Base-by-base conservation (phyloP, 2,113 vertebrate genomes). In the Tachysurus vachellii region DNA sequence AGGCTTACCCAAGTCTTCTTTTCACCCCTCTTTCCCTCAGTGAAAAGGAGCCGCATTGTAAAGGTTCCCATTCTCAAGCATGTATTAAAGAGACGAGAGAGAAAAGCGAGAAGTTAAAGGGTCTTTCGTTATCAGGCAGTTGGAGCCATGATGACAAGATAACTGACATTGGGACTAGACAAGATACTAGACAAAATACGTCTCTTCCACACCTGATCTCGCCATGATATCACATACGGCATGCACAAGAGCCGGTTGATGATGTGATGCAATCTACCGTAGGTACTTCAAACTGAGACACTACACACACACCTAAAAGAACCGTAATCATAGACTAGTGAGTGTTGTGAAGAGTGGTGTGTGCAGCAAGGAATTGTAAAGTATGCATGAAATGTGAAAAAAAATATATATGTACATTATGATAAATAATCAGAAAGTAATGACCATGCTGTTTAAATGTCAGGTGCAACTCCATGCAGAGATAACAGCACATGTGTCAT, bases 131-230 rank as follows among this genome's bases (percentile, higher is more conserved):
- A 93, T 94, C 92, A 86, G 64, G 61, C 28, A 85, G 86, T 90
- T 91, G 91, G 92, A 91, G 93, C 91, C 91, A 80, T 90, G 93
- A 94, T 95, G 87, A 73, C 87, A 83, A 92, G 94, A 95, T 95
- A 93, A 87, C 73, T 62, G 47, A 84, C 81, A 90, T 85, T 85
- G 80, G 88, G 84, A n/a, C 88, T 84, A 86, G 90, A 88, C 88
- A 80, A 82, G 90, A 88, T 70, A 81, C 77, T 90, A 95, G 95
- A 94, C 95, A 94, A 94, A 95, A 95, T 92, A 95, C 54, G 42
- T 57, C 80, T 87, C 88, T 71, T 86, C 85, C 56, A 88, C 79
- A 44, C 86, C 10, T 10, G 26, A 80, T 79, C 47, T 84, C 83
- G 73, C 83, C 80, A 36, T 83, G 90, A 93, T 92, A 92, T 94